phyloP scores from a whole-genome alignment of 2,888 invertebrate species.

The Ochlodes sylvanus region DNA sequence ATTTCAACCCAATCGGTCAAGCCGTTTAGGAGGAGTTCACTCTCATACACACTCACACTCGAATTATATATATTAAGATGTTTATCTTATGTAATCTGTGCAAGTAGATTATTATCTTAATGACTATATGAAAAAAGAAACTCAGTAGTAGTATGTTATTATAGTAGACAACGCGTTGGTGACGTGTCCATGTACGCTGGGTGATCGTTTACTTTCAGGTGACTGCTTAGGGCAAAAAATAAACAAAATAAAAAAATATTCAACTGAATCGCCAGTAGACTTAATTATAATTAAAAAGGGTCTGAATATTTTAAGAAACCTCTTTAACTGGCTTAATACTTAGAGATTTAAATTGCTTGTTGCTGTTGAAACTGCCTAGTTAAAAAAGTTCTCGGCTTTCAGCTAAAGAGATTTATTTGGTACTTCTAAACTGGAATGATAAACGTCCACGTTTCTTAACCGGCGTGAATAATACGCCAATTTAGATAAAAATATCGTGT shows the following conservation, averaged over 20 bases:
- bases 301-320: constrained; percentile 9
- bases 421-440: constrained; percentile 24
- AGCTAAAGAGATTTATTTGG: constrained; percentile 27
- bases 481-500: constrained; percentile 28
- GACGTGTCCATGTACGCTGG: too few species aligned
- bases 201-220: too few species aligned
- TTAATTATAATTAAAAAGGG: constrained; percentile 5
- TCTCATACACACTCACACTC: too few species aligned
- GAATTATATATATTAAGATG: too few species aligned
- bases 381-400: constrained; percentile 24
- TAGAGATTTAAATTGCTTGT: constrained; percentile 7
- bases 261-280: neutral
- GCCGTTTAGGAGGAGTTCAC: too few species aligned
- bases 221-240: too few species aligned
- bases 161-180: too few species aligned
- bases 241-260: neutral
- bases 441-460: constrained; percentile 25
- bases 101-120: too few species aligned
- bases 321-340: constrained; percentile 1
- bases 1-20: too few species aligned
- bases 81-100: too few species aligned
- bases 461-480: constrained; percentile 22
- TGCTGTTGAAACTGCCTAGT: constrained; percentile 17
- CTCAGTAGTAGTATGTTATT: too few species aligned
- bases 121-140: too few species aligned